Evolutionary conservation across 2,797 vertebrate species (phyloP), one percentile per base, ranked within the genome.

Genomic region (Carduelis carduelis): DNA sequence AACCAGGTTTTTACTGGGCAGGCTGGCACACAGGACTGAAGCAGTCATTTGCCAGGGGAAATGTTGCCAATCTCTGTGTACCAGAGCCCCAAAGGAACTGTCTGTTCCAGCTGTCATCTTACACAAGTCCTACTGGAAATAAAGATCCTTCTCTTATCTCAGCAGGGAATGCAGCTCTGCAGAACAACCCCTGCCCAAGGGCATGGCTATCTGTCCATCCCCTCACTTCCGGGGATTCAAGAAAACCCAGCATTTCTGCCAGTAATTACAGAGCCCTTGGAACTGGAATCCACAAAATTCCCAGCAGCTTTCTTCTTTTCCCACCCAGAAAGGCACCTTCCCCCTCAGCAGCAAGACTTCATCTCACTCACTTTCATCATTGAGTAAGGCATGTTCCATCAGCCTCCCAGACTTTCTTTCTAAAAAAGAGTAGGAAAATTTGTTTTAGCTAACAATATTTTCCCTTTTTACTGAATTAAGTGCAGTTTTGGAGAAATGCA

Each of bases 311-410:
- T 34, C 59, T 69, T n/a, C n/a, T 75, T 60, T 26, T 28, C 81
- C 61, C 83, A 56, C 77, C 72, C 88, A 71, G 44, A 76, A 80
- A 79, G 32, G 49, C 61, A 93, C 27, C 70, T 85, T 76, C 60
- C 37, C 83, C 47, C 22, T 24, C 37, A 72, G 83, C 34, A 92
- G 49, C 39, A 78, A 90, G 46, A 26, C 27, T 52, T 85, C 5
- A 32, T 66, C 60, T 94, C 96, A 99, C 99, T 99, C 98, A 99
- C 99, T 98, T 98, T 99, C 99, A 1, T 99, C 99, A 97, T 98
- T 99, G 97, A 99, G 99, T 98, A 99, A 98, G 87, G 99, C 99
- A 89, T 99, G 98, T 97, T 99, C 99, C 99, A 99, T 99, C 95
- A 99, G 98, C 69, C 69, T 96, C 52, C 97, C 98, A 61, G 97